Base-by-base conservation (phyloP, 2,888 invertebrate species). In the Dolichopus griseipennis region DNA sequence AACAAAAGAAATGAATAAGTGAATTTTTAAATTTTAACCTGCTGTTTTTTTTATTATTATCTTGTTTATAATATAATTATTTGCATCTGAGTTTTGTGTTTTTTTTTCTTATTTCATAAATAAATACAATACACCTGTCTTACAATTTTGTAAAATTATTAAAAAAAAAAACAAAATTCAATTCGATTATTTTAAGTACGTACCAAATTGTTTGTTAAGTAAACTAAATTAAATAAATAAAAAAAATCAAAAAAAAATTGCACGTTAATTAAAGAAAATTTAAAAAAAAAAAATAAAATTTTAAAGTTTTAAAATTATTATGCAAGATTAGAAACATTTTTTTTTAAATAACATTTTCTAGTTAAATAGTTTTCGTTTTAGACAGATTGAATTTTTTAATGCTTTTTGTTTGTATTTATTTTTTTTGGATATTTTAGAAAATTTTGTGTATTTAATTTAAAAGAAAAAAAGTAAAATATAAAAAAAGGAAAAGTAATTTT, bases 321-420 rank as follows among this genome's bases (percentile, higher is more conserved):
- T 52, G 52, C 52, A 52, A 52, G 52, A 52, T 52, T 52, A 52
- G 52, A 52, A 52, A 52, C 2, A 52, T 52, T 52, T 52, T 52
- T 52, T 52, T 52, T 12, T 52, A 37, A 37, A 37, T 37, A 37
- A 37, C 37, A 37, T 27, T 27, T 27, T 27, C 27, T 27, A 27
- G 27, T 27, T 37, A 1, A 7, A 12, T 37, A 37, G 12, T 12
- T 37, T 37, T 37, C 8, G 3, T 37, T 37, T 8, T 37, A 37
- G 37, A 7, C 37, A 37, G 27, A 10, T 37, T 37, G 37, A 12
- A 37, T 7, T 4, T 7, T 4, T 12, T 10, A 37, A 37, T 37
- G 37, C 37, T 37, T 37, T 37, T 37, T 10, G 8, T 37, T 27
- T 27, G 2, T 27, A 27, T 27, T 27, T 27, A 27, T 27, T 27